Conservation (phyloP, 2,888 invertebrate species). For the Lasioglossum lativentre region DNA sequence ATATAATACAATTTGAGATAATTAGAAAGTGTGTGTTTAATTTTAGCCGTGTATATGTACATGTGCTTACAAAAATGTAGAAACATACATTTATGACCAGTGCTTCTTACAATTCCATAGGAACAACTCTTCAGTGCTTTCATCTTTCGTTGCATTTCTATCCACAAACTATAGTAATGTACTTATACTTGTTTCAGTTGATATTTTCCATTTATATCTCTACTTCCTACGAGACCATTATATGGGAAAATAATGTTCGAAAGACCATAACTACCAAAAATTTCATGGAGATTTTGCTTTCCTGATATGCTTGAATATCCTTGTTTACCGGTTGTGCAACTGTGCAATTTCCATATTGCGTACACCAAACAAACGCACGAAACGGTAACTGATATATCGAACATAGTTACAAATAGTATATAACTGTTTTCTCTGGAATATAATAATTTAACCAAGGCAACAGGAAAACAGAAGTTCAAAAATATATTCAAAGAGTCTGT, state of each 20-base stretch:
- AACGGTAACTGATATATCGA: slow-evolving; percentile 74
- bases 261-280: slow-evolving; percentile 78
- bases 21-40: slow-evolving; percentile 42
- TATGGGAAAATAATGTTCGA: slow-evolving; percentile 78
- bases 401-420: slow-evolving; percentile 73
- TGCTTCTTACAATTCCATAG: neutral
- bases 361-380: slow-evolving; percentile 72
- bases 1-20: slow-evolving; percentile 57
- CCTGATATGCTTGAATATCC: slow-evolving; percentile 71
- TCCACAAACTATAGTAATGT: neutral
- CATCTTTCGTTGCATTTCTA: neutral
- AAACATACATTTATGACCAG: neutral
- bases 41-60: neutral
- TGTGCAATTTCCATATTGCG: slow-evolving; percentile 76
- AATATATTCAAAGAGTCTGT: slow-evolving; percentile 68
- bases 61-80: slow-evolving; percentile 2
- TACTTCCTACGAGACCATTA: slow-evolving; percentile 75
- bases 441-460: slow-evolving; percentile 72
- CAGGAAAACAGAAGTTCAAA: slow-evolving; percentile 77
- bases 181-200: slow-evolving; percentile 69
- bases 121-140: slow-evolving; percentile 2
- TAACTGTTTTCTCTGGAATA: slow-evolving; percentile 68
- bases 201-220: slow-evolving; percentile 69
- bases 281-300: slow-evolving; percentile 68
- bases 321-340: slow-evolving; percentile 74